phyloP scores from a whole-genome alignment of 2,797 vertebrate genomes.

The Lacerta viridis region DNA sequence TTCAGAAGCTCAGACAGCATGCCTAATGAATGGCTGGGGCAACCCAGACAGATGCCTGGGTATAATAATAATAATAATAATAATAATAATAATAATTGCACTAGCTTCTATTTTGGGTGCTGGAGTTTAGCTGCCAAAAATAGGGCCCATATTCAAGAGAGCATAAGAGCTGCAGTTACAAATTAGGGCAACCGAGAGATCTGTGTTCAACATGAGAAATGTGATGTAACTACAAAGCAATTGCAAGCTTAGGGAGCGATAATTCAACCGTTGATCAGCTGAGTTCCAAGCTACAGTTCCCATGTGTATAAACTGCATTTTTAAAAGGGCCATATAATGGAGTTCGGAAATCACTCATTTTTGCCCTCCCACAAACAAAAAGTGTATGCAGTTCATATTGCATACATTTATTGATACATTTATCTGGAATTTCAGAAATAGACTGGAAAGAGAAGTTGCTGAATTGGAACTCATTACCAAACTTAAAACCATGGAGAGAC shows the following conservation, averaged over 20 bases:
- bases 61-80: too few relatives aligned
- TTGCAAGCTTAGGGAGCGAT: constrained; percentile 59
- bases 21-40: neutral
- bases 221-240: constrained; percentile 60
- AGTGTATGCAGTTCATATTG: constrained; percentile 42
- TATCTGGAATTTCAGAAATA: too few relatives aligned
- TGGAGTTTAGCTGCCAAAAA: neutral
- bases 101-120: too few relatives aligned
- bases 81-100: too few relatives aligned
- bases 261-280: constrained; percentile 58
- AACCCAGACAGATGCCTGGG: too few relatives aligned
- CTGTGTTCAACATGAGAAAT: constrained; percentile 57
- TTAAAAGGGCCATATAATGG: constrained; percentile 64
- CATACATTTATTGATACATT: constrained; percentile 61
- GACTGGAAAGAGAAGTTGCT: too few relatives aligned
- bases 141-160: neutral
- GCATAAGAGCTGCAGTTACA: neutral
- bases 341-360: constrained; percentile 65
- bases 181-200: constrained; percentile 53
- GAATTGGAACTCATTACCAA: too few relatives aligned
- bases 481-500: too few relatives aligned
- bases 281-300: constrained; percentile 71
- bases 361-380: constrained; percentile 62
- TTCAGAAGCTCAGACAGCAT: too few relatives aligned
- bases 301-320: constrained; percentile 64